Base-by-base conservation (phyloP, 2,113 vertebrate genomes). In the Puntigrus tetrazona region DNA sequence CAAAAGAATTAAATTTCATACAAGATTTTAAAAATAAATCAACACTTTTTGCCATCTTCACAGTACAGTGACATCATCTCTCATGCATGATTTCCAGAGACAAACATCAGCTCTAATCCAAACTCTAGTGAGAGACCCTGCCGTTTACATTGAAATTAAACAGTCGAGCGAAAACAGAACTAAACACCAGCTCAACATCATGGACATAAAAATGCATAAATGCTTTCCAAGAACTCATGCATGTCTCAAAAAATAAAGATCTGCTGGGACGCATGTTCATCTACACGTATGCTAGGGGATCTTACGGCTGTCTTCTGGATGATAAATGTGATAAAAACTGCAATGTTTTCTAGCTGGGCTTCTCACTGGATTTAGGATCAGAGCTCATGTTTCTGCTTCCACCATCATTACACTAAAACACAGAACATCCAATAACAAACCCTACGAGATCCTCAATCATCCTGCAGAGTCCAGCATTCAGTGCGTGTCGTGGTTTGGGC, bases 21-120 rank as follows among this genome's bases (percentile, higher is more conserved):
- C 22, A n/a, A 52, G 61, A 86, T 41, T 78, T 83, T 73, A 78
- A 83, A 78, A 78, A 86, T 78, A 79, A 86, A 86, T n/a, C 52
- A 57, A 69, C 11, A 82, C 14, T 76, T 82, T 85, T 77, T 82
- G 76, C 72, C 86, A 82, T 73, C 78, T 82, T 82, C 36, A 75
- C 69, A 43, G 47, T 72, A 61, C n/a, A 59, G 63, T 61, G 63
- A 65, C 43, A 14, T 69, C 22, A 69, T 47, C 82, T 57, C 57
- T 84, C 85, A 77, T 34, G 61, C 61, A 41, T 2, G 55, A 9
- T 38, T 38, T n/a, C 69, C 74, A 69, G 67, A 75, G 61, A 36
- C 36, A 7, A 78, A 57, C 13, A n/a, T 31, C 59, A 8, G 14
- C 31, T 55, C 45, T 73, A 1, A 43, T 16, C 69, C 36, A n/a